Evolutionary conservation across 2,797 vertebrate genomes (phyloP), one percentile per base, ranked within the genome.

Genomic region (Champsocephalus esox): DNA sequence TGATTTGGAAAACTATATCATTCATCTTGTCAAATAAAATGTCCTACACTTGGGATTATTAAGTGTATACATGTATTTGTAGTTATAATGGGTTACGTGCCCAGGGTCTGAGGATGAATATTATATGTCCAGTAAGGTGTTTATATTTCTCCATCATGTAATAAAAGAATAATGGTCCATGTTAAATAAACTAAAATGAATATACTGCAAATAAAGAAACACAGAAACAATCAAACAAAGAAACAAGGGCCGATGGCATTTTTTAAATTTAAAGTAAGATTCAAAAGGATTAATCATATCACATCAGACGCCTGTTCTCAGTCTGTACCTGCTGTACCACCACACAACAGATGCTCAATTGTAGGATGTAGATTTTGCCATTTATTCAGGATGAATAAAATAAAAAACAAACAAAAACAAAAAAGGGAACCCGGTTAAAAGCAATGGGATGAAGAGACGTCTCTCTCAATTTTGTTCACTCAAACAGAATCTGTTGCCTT

Each of bases 401-500:
- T 63, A 61, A 70, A 83, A 88, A 82, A 12, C 83, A 89, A 88
- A 88, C 63, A 74, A 77, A 87, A 89, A 87, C 75, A 87, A 85
- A 84, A 85, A 82, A 71, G 70, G 78, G 70, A 89, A 87, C 71
- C 79, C 75, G 84, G 86, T 87, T 91, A 88, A 92, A 93, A 93
- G 88, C 74, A 58, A 72, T 66, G 87, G 88, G 84, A 87, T 88
- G 92, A 92, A 90, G 86, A 90, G 86, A 92, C 73, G 91, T 95
- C 95, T 90, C 70, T 90, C 88, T 93, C 94, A 92, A 93, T 95
- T 95, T 94, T 92, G 93, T 93, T 93, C 86, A 73, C 83, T 92
- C 88, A 92, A 90, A 93, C 88, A 86, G 91, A 94, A 94, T 85
- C 84, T 78, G 89, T 94, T 96, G 95, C 95, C 95, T 93, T 93